Evolutionary conservation across 2,113 vertebrate species (phyloP).

Genomic region (Neotoma lepida): DNA sequence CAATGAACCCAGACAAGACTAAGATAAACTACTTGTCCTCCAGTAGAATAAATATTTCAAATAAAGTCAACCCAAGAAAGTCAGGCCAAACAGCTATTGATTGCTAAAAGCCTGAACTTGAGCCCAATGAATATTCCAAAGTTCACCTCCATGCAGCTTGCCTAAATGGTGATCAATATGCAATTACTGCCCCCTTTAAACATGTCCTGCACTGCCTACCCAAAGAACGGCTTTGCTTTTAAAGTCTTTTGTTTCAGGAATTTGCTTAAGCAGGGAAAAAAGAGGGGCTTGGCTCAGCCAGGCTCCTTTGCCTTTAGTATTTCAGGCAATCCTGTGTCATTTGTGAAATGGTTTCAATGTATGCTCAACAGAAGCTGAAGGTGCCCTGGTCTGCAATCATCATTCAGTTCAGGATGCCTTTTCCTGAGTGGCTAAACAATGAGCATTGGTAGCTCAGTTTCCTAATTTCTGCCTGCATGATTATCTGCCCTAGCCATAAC

Average conservation of each 20-base stretch:
- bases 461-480: constrained; percentile 55
- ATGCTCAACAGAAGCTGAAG: constrained; percentile 26
- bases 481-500: constrained; percentile 59
- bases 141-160: constrained; percentile 83
- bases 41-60: constrained; percentile 89
- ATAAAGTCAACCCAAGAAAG: constrained; percentile 86
- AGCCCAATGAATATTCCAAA: constrained; percentile 86
- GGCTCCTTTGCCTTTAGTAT: constrained; percentile 43
- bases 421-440: constrained; percentile 45
- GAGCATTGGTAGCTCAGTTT: constrained; percentile 45
- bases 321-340: constrained; percentile 28
- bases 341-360: constrained; percentile 54
- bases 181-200: constrained; percentile 85
- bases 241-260: constrained; percentile 75
- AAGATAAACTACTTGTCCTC: constrained; percentile 87
- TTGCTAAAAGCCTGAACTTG: constrained; percentile 86
- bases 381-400: background rate
- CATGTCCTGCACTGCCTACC: constrained; percentile 77
- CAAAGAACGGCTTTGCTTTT: constrained; percentile 78
- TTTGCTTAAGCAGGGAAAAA: constrained; percentile 60
- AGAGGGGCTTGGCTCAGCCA: background rate
- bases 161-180: constrained; percentile 88
- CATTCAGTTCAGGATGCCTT: constrained; percentile 57
- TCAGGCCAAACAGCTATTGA: constrained; percentile 87
- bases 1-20: constrained; percentile 83